Evolutionary conservation across 2,888 invertebrate genomes (phyloP), one percentile per base, ranked within the genome.

Genomic region (Pediacus dermestoides): DNA sequence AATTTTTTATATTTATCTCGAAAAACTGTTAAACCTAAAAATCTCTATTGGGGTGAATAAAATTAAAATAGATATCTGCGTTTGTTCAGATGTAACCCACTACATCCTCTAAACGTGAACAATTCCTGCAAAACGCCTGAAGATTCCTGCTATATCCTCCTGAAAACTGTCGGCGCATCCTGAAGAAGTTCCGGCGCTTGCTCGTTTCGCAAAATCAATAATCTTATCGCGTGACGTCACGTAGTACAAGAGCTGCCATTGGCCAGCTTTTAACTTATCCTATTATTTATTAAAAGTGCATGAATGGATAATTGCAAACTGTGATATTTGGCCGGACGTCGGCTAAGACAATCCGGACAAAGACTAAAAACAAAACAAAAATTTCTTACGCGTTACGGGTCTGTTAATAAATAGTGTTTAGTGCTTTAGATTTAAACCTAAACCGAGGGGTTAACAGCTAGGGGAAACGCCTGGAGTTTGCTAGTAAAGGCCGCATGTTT

Each of bases 221-320:
- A 66, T 53, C 48, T 56, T 61, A 60, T 64, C 63, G 58, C 63
- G 67, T 74, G 73, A 75, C 75, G 75, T 73, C 73, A 74, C 68
- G 61, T 50, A 56, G 56, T 58, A 60, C 58, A 60, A 62, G 60
- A 59, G 59, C 60, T 64, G 62, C 68, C 62, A 74, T 75, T 75
- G 74, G 74, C 65, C 64, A 61, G 58, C 61, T 64, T 64, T 61
- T 67, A 67, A 70, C 71, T 72, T 72, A 72, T 74, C 70, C 70
- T 65, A 72, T 74, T 73, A 74, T 72, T 74, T 74, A 74, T 74
- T 72, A 70, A 73, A 67, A 64, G 66, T 69, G 68, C 66, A 70
- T 69, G 69, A 71, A 71, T 70, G 70, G 68, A 63, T 63, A 62
- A 66, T 63, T 60, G 65, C 65, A 60, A 28, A 64, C 61, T 66